A percentile compares a stretch with the other conserved stretches of the same genome.
These are phyloP conservation scores for Sula dactylatra DNA, from an alignment of 2,113 vertebrate species.

Conservation along the genomic window DNA sequence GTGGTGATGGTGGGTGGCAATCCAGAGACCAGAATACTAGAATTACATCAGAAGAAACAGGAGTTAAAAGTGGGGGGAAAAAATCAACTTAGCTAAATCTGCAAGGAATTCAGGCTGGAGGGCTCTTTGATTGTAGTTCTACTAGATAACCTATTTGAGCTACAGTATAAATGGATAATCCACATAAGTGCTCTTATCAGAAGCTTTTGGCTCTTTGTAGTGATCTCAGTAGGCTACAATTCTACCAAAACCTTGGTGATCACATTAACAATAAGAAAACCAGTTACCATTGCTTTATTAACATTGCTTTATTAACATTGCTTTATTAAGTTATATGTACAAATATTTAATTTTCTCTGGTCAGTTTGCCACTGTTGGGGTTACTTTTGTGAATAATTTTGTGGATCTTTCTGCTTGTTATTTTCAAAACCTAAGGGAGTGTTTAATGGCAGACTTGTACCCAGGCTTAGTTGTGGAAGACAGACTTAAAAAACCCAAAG, in stretches of 20 bases:
- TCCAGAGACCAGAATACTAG: not conserved
- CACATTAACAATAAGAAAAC: constrained; percentile 15
- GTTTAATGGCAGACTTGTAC: not conserved
- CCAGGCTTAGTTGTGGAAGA: not conserved
- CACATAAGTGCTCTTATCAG: constrained; percentile 61
- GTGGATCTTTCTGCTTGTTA: fast-evolving
- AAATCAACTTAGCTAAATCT: constrained; percentile 32
- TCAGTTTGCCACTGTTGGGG: not conserved
- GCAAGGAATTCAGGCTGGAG: constrained; percentile 35
- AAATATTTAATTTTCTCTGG: not conserved
- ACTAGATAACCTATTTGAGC: constrained; percentile 55
- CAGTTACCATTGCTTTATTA: not conserved
- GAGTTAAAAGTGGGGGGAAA: not conserved
- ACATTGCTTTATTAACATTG: not conserved
- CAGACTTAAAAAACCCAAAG: not conserved
- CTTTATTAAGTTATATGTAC: not conserved
- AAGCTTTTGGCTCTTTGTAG: constrained; percentile 33
- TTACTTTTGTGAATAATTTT: not conserved
- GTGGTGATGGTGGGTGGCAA: not conserved
- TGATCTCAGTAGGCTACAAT: constrained; percentile 38
- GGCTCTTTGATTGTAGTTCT: constrained; percentile 50
- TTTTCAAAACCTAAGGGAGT: not conserved
- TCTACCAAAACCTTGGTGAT: constrained; percentile 16
- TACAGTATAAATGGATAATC: constrained; percentile 65
- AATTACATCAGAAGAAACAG: not conserved